Percentiles rank a stretch among this genome's conserved stretches.
These are phyloP conservation scores for Brenthis hecate DNA, from an alignment of 2,888 invertebrate genomes.

Conservation along the genomic window DNA sequence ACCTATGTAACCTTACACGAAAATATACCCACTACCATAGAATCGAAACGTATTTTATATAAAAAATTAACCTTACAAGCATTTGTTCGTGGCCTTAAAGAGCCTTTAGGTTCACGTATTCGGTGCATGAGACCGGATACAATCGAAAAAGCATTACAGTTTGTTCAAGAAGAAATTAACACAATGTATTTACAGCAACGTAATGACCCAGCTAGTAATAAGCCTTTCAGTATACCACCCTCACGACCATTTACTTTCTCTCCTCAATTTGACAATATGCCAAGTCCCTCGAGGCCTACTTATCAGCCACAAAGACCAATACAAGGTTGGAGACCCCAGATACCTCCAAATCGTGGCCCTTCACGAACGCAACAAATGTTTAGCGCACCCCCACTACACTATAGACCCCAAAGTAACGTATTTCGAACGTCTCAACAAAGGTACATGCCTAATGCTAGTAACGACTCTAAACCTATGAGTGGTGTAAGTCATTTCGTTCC, in stretches of 20 bases:
- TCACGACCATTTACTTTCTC: background rate
- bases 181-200: slow-evolving; percentile 12
- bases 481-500: background rate
- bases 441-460: no score
- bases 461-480: background rate
- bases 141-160: slow-evolving; percentile 20
- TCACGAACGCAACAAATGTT: slow-evolving; percentile 3
- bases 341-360: background rate
- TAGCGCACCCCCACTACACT: background rate
- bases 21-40: slow-evolving; percentile 28
- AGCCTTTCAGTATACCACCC: background rate
- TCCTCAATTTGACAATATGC: background rate
- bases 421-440: background rate
- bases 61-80: slow-evolving; percentile 12
- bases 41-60: slow-evolving; percentile 31
- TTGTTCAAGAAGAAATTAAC: slow-evolving; percentile 17
- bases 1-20: slow-evolving; percentile 16
- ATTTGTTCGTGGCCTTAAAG: slow-evolving; percentile 13
- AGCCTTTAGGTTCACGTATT: slow-evolving; percentile 19
- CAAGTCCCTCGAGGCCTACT: background rate
- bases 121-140: slow-evolving; percentile 11
- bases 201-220: background rate
- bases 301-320: background rate
- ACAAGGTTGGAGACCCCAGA: background rate
- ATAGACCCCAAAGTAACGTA: slow-evolving; percentile 4